phyloP scores from a whole-genome alignment of 1,140 invertebrate species.

The Plodia interpunctella region DNA sequence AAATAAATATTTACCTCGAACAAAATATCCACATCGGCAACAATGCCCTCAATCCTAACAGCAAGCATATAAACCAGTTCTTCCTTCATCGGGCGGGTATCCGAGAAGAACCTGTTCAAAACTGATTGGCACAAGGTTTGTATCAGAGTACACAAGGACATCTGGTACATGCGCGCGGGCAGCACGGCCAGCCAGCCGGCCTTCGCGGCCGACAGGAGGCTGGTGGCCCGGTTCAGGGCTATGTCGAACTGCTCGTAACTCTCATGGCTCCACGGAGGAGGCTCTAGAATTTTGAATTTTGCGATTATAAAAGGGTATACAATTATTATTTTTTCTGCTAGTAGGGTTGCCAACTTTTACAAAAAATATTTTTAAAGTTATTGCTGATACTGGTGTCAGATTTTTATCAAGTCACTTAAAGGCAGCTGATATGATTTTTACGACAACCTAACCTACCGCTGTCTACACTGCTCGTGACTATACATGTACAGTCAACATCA shows the following conservation, averaged over 20 bases:
- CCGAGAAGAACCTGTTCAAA: conserved; percentile 40
- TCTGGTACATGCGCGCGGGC: conserved; percentile 57
- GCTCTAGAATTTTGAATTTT: conserved; percentile 29
- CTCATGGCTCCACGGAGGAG: conserved; percentile 42
- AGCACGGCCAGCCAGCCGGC: conserved; percentile 52
- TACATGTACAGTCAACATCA: no score
- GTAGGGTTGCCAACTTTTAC: no score
- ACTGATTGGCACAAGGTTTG: conserved; percentile 49
- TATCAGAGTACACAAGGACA: conserved; percentile 51
- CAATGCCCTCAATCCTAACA: conserved; percentile 39
- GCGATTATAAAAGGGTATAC: no score
- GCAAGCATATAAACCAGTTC: conserved; percentile 56
- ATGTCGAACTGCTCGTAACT: conserved; percentile 50
- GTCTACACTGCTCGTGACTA: no score
- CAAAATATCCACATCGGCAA: conserved; percentile 37
- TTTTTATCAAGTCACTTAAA: no score
- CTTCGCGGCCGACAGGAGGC: conserved; percentile 45
- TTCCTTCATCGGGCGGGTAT: conserved; percentile 42
- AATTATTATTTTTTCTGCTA: no score
- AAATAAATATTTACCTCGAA: conserved; percentile 43
- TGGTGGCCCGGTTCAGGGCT: conserved; percentile 47
- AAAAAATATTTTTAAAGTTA: no score
- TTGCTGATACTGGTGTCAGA: no score
- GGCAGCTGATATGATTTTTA: no score
- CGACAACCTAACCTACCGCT: no score